Percentiles rank a stretch among this genome's conserved stretches.
Conservation (phyloP, 1,140 invertebrate genomes). For the Tachypleus tridentatus region DNA sequence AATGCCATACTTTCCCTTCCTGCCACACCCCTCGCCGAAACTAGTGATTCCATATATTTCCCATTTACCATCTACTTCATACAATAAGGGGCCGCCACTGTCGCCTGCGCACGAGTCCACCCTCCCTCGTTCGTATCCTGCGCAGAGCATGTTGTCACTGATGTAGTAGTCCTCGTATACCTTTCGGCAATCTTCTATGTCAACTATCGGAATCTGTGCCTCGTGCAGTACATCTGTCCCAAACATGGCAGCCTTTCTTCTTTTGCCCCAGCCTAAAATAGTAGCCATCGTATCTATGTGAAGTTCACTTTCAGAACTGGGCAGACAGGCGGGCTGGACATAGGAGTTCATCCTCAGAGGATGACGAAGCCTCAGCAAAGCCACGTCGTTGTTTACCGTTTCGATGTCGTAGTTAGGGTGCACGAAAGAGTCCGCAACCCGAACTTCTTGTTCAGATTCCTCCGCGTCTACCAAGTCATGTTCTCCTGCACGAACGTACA, state of each 20-base stretch:
- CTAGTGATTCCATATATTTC: constrained; percentile 81
- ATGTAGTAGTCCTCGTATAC: constrained; percentile 44
- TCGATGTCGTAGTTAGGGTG: constrained; percentile 72
- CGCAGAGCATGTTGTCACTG: constrained; percentile 46
- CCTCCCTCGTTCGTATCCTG: constrained; percentile 40
- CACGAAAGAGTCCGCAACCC: constrained; percentile 54
- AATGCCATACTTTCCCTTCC: constrained; percentile 79
- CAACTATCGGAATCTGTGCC: constrained; percentile 47
- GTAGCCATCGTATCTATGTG: constrained; percentile 38
- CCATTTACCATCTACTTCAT: constrained; percentile 40
- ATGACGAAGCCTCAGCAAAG: constrained; percentile 45
- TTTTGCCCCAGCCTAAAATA: constrained; percentile 15
- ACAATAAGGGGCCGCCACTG: constrained; percentile 55
- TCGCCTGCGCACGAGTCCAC: constrained; percentile 48
- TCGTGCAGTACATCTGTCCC: constrained; percentile 64
- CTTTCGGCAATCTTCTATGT: constrained; percentile 32
- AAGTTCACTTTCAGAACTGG: constrained; percentile 39
- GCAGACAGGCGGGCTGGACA: constrained; percentile 47
- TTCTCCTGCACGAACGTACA: constrained; percentile 71
- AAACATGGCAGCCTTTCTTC: constrained; percentile 47
- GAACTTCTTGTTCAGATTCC: constrained; percentile 53
- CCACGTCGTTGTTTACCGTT: constrained; percentile 84
- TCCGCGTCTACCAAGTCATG: constrained; percentile 52
- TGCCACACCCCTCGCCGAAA: constrained; percentile 85
- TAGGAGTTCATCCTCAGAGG: constrained; percentile 35